Evolutionary conservation across 2,797 vertebrate genomes (phyloP).

Genomic region (Erethizon dorsatum): DNA sequence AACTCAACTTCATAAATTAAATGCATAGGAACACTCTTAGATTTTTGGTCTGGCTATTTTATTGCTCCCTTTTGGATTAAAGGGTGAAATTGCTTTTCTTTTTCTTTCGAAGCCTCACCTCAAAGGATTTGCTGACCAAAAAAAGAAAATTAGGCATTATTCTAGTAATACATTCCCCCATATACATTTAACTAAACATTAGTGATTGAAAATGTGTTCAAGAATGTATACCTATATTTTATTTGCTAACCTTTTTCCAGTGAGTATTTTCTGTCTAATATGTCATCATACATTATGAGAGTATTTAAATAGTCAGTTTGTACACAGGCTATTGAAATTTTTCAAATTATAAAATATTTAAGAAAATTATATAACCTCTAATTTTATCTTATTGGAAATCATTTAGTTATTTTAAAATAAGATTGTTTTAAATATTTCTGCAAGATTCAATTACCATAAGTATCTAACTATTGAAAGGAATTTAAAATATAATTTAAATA

Average conservation of each 20-base stretch:
- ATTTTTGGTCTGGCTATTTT: neutral
- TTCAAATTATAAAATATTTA: conserved; percentile 6
- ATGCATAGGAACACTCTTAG: neutral
- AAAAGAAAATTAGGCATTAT: neutral
- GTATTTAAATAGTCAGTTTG: neutral
- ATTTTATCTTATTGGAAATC: neutral
- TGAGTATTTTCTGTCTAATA: neutral
- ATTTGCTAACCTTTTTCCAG: neutral
- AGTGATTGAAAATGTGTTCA: neutral
- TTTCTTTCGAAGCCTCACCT: neutral
- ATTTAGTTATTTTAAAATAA: conserved; percentile 26
- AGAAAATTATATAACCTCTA: neutral
- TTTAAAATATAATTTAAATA: conserved; percentile 45
- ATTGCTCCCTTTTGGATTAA: neutral
- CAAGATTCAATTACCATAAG: neutral
- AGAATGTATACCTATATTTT: neutral
- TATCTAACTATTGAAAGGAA: conserved; percentile 15
- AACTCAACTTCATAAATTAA: neutral
- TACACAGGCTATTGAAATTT: neutral
- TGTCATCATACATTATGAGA: neutral
- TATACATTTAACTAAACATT: neutral
- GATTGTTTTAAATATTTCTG: neutral
- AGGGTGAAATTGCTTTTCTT: neutral
- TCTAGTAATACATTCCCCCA: neutral
- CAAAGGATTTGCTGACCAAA: neutral